Conservation (phyloP, 2,888 invertebrate species). For the Linnaemya tessellans region DNA sequence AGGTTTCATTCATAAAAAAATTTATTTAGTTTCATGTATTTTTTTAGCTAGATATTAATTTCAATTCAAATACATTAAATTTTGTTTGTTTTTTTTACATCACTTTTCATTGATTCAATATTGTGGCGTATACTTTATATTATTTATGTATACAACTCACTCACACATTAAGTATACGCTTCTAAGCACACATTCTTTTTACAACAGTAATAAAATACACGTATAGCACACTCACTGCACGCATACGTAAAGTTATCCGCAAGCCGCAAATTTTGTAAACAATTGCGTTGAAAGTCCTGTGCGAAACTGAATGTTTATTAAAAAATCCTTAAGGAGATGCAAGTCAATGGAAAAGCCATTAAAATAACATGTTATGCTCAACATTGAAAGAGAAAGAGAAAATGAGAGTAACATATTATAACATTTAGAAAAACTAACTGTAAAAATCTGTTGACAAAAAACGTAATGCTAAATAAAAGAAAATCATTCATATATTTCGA, state of each 20-base stretch:
- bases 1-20: background rate
- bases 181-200: background rate
- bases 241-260: conserved; percentile 14
- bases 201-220: background rate
- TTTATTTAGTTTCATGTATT: background rate
- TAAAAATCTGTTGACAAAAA: background rate
- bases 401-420: background rate
- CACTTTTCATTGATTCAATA: background rate
- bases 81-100: background rate
- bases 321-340: conserved; percentile 24
- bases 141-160: background rate
- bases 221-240: background rate
- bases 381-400: background rate
- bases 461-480: too few relatives aligned
- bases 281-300: background rate
- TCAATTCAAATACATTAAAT: background rate
- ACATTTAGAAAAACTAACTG: background rate
- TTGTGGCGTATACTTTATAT: conserved; percentile 34
- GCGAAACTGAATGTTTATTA: conserved; percentile 24
- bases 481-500: too few relatives aligned
- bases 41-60: background rate
- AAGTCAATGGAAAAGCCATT: background rate
- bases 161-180: conserved; percentile 35
- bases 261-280: background rate
- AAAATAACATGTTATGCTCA: background rate